phyloP scores from a whole-genome alignment of 2,113 vertebrate genomes.

The Eolophus roseicapilla region DNA sequence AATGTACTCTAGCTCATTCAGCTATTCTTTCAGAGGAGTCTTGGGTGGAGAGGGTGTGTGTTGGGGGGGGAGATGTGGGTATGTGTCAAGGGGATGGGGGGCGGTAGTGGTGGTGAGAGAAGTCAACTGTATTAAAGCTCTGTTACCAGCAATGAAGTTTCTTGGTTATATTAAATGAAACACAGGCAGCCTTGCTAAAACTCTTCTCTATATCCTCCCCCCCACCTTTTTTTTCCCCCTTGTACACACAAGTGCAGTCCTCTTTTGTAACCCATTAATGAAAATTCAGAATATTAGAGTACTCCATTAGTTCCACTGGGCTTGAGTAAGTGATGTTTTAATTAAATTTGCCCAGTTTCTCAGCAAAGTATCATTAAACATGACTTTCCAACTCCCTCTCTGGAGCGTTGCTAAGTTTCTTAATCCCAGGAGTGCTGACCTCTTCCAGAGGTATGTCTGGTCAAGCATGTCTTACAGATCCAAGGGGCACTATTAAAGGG shows the following conservation, averaged over 20 bases:
- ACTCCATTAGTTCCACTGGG: constrained; percentile 68
- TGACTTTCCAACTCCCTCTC: constrained; percentile 69
- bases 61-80: neutral
- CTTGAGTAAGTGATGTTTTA: constrained; percentile 73
- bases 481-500: constrained; percentile 64
- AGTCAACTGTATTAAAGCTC: constrained; percentile 52
- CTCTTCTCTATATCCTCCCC: neutral
- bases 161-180: constrained; percentile 52
- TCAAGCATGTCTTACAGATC: constrained; percentile 65
- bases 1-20: constrained; percentile 34
- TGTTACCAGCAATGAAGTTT: constrained; percentile 27
- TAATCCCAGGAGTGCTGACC: constrained; percentile 71
- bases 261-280: constrained; percentile 75
- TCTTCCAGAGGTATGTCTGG: constrained; percentile 65
- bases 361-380: constrained; percentile 73
- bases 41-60: constrained; percentile 3
- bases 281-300: constrained; percentile 71
- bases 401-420: constrained; percentile 69
- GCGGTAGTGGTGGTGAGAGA: neutral
- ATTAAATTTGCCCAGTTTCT: constrained; percentile 77
- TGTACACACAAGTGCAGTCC: constrained; percentile 49
- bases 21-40: constrained; percentile 60
- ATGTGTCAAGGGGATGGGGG: constrained; percentile 41
- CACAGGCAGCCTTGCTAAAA: constrained; percentile 29
- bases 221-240: neutral